phyloP scores from a whole-genome alignment of 2,888 invertebrate genomes.

The Boloria euphrosyne region DNA sequence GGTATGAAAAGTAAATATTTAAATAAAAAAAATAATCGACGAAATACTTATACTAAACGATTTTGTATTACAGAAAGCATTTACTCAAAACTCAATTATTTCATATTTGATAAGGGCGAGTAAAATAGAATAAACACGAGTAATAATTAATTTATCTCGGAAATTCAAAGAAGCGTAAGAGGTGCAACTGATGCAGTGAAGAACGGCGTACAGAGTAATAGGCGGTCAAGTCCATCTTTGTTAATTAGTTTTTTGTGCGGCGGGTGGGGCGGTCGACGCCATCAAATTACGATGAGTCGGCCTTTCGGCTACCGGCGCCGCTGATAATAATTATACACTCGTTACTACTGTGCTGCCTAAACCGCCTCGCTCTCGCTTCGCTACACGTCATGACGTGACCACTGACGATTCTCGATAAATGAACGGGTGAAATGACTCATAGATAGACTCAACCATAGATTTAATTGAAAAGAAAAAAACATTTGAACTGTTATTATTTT shows the following conservation, averaged over 20 bases:
- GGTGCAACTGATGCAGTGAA: slow-evolving; percentile 46
- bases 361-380: slow-evolving; percentile 45
- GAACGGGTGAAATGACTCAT: slow-evolving; percentile 32
- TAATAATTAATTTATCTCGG: slow-evolving; percentile 44
- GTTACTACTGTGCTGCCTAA: slow-evolving; percentile 78
- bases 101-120: too few relatives aligned
- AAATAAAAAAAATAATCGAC: neutral
- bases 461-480: slow-evolving; percentile 16
- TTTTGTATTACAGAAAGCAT: neutral
- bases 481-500: slow-evolving; percentile 27
- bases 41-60: slow-evolving; percentile 3
- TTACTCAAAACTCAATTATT: neutral
- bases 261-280: slow-evolving; percentile 77
- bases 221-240: slow-evolving; percentile 60
- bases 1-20: slow-evolving; percentile 2
- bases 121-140: neutral
- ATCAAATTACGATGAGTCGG: slow-evolving; percentile 83
- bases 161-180: slow-evolving; percentile 39
- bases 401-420: slow-evolving; percentile 16
- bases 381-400: slow-evolving; percentile 47
- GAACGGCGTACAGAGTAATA: slow-evolving; percentile 38
- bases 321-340: slow-evolving; percentile 80
- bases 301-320: slow-evolving; percentile 76
- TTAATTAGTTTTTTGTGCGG: slow-evolving; percentile 81
- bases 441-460: slow-evolving; percentile 25